A percentile compares a stretch with the other conserved stretches of the same genome.
These are phyloP conservation scores for Portevinia maculata DNA, from an alignment of 2,888 invertebrate genomes.

Conservation along the genomic window DNA sequence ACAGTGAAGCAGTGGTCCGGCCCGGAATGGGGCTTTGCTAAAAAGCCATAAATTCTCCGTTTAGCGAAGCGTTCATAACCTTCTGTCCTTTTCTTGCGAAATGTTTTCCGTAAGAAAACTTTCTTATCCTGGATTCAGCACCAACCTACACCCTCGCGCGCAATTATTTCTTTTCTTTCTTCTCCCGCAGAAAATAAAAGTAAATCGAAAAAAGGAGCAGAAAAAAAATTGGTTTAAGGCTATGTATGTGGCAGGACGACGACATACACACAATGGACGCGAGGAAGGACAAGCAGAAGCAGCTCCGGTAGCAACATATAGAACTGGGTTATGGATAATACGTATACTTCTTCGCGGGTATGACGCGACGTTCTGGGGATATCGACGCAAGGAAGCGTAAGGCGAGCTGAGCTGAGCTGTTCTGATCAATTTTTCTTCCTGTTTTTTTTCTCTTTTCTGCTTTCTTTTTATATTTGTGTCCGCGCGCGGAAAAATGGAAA, in stretches of 20 bases:
- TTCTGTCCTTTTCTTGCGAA: slow-evolving; percentile 71
- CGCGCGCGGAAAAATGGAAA: slow-evolving; percentile 62
- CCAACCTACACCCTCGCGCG: slow-evolving; percentile 21
- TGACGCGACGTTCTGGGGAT: slow-evolving; percentile 58
- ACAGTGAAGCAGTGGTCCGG: slow-evolving; percentile 62
- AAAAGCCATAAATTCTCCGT: slow-evolving; percentile 74
- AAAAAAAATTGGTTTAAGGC: slow-evolving; percentile 35
- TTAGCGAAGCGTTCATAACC: slow-evolving; percentile 75
- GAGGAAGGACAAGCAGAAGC: slow-evolving; percentile 31
- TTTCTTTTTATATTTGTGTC: slow-evolving; percentile 53
- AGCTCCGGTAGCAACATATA: slow-evolving; percentile 47
- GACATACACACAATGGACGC: slow-evolving; percentile 67
- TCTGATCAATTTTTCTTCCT: slow-evolving; percentile 68
- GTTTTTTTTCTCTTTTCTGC: slow-evolving; percentile 21
- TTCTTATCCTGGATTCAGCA: slow-evolving; percentile 67
- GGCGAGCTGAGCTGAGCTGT: slow-evolving; percentile 49
- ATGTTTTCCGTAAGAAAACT: slow-evolving; percentile 61
- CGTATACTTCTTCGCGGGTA: slow-evolving; percentile 60
- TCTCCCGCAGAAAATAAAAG: slow-evolving; percentile 64
- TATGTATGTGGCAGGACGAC: slow-evolving; percentile 72
- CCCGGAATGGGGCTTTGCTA: slow-evolving; percentile 67
- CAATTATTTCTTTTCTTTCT: slow-evolving; percentile 51
- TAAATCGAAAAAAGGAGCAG: slow-evolving; percentile 58
- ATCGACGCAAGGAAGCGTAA: slow-evolving; percentile 62
- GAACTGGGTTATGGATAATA: slow-evolving; percentile 74